Conservation (phyloP, 2,888 invertebrate species). For the Phortica okadai region DNA sequence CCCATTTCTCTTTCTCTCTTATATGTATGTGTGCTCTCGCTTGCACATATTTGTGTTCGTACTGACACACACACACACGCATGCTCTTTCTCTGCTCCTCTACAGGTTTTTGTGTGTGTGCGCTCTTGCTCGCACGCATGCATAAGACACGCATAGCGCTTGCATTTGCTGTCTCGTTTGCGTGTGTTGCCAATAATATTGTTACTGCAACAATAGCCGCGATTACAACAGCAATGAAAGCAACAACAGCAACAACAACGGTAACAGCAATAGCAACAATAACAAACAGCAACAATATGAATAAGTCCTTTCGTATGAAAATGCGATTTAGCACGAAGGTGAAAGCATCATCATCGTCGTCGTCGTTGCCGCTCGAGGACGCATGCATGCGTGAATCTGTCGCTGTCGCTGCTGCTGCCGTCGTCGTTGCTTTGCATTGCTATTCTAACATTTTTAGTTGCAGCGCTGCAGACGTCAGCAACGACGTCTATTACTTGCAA, state of each 20-base stretch:
- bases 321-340: slow-evolving; percentile 48
- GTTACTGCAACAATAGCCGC: slow-evolving; percentile 66
- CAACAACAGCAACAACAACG: slow-evolving; percentile 59
- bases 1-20: slow-evolving; percentile 45
- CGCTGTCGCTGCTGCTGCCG: neutral
- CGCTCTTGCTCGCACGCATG: slow-evolving; percentile 14
- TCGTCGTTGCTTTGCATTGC: neutral
- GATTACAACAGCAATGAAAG: slow-evolving; percentile 51
- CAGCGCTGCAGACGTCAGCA: slow-evolving; percentile 15
- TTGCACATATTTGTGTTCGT: slow-evolving; percentile 45
- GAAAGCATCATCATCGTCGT: slow-evolving; percentile 36
- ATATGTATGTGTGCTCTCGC: slow-evolving; percentile 38
- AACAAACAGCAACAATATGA: slow-evolving; percentile 48
- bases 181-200: slow-evolving; percentile 61
- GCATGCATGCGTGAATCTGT: slow-evolving; percentile 11
- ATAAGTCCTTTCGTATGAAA: slow-evolving; percentile 42
- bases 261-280: slow-evolving; percentile 48
- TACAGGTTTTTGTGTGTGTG: neutral
- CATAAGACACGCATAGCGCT: slow-evolving; percentile 61
- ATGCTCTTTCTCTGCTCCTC: slow-evolving; percentile 7
- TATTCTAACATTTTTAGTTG: slow-evolving; percentile 11
- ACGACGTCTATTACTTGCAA: slow-evolving; percentile 30
- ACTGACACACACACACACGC: slow-evolving; percentile 48
- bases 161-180: slow-evolving; percentile 66
- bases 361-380: neutral